Percentiles rank a stretch among this genome's conserved stretches.
phyloP scores from a whole-genome alignment of 2,113 vertebrate species.

The Neogale vison region DNA sequence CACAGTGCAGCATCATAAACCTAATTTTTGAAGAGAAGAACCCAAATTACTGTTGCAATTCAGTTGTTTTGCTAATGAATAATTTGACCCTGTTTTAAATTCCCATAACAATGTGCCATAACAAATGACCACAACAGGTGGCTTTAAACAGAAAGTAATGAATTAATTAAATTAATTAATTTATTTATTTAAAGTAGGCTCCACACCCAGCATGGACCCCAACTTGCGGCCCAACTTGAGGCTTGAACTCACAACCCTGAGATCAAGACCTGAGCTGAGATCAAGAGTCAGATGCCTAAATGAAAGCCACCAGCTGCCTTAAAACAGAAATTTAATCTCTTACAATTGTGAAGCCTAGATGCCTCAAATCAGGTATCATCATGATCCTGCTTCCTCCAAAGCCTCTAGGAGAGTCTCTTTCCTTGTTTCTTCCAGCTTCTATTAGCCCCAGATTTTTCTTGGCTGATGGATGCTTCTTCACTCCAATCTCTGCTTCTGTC shows the following conservation, averaged over 20 bases:
- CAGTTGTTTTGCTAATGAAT: neutral
- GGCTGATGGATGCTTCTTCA: neutral
- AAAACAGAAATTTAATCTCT: neutral
- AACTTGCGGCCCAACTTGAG: neutral
- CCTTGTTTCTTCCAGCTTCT: neutral
- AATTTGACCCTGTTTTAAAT: neutral
- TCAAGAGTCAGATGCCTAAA: neutral
- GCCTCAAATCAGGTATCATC: neutral
- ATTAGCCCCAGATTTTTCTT: rapidly evolving
- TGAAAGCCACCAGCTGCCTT: neutral
- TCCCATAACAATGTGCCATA: neutral
- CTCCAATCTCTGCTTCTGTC: neutral
- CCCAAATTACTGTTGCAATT: neutral
- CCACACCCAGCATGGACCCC: neutral
- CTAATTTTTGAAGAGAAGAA: neutral
- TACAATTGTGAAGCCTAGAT: neutral
- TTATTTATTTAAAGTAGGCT: neutral
- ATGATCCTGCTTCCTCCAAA: neutral
- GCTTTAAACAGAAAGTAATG: neutral
- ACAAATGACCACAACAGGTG: neutral
- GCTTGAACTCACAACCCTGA: neutral
- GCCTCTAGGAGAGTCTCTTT: rapidly evolving
- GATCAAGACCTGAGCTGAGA: neutral
- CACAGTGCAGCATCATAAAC: neutral
- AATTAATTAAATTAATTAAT: neutral